phyloP scores from a whole-genome alignment of 2,113 vertebrate genomes.

The Hemiscyllium ocellatum region DNA sequence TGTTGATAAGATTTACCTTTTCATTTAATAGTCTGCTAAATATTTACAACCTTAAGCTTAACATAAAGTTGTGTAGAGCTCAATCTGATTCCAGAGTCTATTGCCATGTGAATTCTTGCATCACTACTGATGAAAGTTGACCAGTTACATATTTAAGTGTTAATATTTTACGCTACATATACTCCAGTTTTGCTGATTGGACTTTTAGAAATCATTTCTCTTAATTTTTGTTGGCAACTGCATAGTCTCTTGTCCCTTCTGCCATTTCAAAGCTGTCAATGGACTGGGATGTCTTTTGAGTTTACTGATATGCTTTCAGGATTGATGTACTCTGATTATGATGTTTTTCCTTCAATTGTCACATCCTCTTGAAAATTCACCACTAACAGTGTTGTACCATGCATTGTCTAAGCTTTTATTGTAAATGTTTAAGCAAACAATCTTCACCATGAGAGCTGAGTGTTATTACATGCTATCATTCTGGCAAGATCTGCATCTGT shows the following conservation, averaged over 20 bases:
- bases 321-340: not conserved
- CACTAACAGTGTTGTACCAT: not conserved
- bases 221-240: not conserved
- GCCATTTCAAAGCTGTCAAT: not conserved
- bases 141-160: no score
- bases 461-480: not conserved
- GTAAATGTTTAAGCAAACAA: not conserved
- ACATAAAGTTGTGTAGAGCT: no score
- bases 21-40: no score
- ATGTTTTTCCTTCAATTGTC: not conserved
- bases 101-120: no score
- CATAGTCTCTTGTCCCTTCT: not conserved
- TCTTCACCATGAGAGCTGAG: not conserved
- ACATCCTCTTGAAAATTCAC: not conserved
- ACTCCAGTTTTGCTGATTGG: no score
- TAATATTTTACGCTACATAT: no score
- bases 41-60: no score
- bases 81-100: no score
- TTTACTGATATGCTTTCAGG: not conserved
- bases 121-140: no score
- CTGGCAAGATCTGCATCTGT: not conserved
- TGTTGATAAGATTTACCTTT: no score
- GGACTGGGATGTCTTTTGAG: not conserved
- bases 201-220: not conserved
- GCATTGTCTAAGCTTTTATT: not conserved